Base-by-base conservation (phyloP, 2,113 vertebrate species). In the Pan paniscus region DNA sequence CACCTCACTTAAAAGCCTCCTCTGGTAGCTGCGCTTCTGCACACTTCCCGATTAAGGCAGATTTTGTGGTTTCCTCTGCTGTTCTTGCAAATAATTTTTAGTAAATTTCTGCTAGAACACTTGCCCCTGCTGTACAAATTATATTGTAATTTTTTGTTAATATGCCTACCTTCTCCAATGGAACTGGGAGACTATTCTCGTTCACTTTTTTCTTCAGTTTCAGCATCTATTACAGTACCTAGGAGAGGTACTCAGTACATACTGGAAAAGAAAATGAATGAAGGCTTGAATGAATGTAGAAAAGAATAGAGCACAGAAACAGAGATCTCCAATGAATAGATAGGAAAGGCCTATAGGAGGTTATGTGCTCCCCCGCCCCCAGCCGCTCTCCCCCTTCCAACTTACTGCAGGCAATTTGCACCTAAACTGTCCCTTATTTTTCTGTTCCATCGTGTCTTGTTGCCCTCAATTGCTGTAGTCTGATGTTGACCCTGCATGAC, bases 401-500 rank as follows among this genome's bases (percentile, higher is more conserved):
- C 10, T 72, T 55, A 94, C 88, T 32, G 57, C 40, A 2, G 67
- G 48, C 92, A 83, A 83, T 91, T 86, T 38, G 20, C 72, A 73
- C 85, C 82, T 90, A 68, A 40, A 68, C 61, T 16, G 1, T 43
- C 30, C n/a, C 46, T 86, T 40, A 16, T 73, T 48, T 79, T 88
- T 89, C 95, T 67, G 59, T 87, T 32, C 92, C 79, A 85, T 93
- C 87, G 25, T 52, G 64, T 92, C 92, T 91, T 94, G 59, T 87
- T 92, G 97, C 70, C 93, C 89, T 94, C 92, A 32, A 83, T 93
- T 90, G 84, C 90, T 90, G 46, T 61, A 43, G 52, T 91, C 87
- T 95, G 87, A 96, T 2, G 20, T 83, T 96, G 94, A 98, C 97
- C 93, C 73, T 1, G 10, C 76, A 23, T 90, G 97, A 96, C 98